Percentiles rank a stretch among this genome's conserved stretches.
These are phyloP conservation scores for Oncopeltus fasciatus DNA, from an alignment of 1,140 invertebrate genomes.

Conservation along the genomic window DNA sequence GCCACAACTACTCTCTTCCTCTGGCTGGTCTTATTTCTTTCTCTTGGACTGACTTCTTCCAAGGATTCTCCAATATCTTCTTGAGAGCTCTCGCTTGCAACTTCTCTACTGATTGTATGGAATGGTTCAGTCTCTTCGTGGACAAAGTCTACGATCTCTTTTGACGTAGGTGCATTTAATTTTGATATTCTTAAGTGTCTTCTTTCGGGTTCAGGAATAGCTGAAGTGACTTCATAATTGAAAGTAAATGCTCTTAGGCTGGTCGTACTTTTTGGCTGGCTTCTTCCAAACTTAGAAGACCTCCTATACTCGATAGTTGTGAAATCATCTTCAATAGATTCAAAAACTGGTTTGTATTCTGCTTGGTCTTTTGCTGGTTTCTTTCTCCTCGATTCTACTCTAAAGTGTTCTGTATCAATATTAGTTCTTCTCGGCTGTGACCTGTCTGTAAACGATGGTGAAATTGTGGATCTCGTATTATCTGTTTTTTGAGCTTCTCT, in stretches of 20 bases:
- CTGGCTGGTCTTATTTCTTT: no score
- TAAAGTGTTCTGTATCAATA: neutral
- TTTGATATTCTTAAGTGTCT: no score
- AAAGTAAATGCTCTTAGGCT: neutral
- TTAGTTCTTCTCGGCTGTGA: neutral
- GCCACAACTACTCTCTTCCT: no score
- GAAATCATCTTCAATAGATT: constrained; percentile 4
- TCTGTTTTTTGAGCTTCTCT: neutral
- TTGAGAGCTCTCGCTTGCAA: no score
- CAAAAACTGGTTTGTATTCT: constrained; percentile 5
- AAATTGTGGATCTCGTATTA: neutral
- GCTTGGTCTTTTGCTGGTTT: neutral
- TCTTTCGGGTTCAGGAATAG: neutral
- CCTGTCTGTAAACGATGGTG: neutral
- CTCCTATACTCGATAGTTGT: constrained; percentile 6
- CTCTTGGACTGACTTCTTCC: no score
- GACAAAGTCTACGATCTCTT: neutral
- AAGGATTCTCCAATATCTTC: no score
- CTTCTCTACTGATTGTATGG: no score
- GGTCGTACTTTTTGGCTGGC: neutral
- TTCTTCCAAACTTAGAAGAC: neutral
- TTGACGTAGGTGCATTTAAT: no score
- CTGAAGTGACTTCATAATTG: neutral
- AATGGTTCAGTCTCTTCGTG: neutral
- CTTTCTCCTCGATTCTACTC: neutral